Evolutionary conservation across 2,888 invertebrate species (phyloP).

Genomic region (Xestia xanthographa): DNA sequence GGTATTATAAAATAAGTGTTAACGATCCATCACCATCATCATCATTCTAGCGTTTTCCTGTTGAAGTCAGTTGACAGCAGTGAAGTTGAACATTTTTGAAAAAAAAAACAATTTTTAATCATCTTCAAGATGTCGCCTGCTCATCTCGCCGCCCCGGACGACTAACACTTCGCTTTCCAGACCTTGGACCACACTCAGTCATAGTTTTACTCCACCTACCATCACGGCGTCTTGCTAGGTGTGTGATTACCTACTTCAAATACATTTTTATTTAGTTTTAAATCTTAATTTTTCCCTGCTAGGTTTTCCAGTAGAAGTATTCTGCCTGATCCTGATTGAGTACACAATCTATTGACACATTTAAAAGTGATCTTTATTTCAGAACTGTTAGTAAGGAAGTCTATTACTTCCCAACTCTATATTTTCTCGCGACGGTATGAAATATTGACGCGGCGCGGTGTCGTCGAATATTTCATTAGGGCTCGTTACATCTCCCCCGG

Average conservation of each 20-base stretch:
- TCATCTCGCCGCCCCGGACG: no score
- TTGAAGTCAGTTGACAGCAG: background rate
- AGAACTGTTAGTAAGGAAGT: background rate
- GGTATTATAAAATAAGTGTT: background rate
- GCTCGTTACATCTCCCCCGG: slow-evolving; percentile 63
- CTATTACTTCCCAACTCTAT: slow-evolving; percentile 27
- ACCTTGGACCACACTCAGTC: no score
- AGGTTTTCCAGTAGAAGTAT: background rate
- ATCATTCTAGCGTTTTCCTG: background rate
- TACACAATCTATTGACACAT: background rate
- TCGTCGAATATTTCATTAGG: slow-evolving; percentile 80
- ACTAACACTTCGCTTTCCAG: no score
- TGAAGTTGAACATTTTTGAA: background rate
- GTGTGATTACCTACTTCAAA: background rate
- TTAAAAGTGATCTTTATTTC: background rate
- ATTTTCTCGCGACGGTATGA: slow-evolving; percentile 64
- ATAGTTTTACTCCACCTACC: no score
- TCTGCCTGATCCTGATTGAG: background rate
- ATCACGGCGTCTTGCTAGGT: no score
- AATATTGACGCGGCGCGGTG: slow-evolving; percentile 74
- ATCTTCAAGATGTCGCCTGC: no score
- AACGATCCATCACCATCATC: background rate
- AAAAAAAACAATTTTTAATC: no score
- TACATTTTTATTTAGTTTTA: no score
- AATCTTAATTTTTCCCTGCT: background rate